Evolutionary conservation across 2,888 invertebrate species (phyloP).

Genomic region (Iphiclides podalirius): DNA sequence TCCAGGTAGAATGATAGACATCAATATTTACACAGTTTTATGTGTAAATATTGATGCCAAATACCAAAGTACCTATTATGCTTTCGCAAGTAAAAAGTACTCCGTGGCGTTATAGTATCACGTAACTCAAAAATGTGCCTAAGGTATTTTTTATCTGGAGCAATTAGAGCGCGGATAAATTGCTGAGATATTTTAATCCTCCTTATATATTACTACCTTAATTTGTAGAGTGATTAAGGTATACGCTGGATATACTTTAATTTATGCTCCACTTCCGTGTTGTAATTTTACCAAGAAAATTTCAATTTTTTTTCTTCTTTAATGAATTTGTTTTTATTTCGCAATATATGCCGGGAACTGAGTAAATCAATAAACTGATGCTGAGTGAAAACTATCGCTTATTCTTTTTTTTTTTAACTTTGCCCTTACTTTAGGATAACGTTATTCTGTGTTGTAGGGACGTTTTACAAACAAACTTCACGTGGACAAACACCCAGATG

Average conservation of each 20-base stretch:
- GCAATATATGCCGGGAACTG: background rate
- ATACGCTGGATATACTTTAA: conserved; percentile 1
- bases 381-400: no score
- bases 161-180: conserved; percentile 6
- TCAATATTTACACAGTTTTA: no score
- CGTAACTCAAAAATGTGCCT: background rate
- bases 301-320: background rate
- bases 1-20: no score
- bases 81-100: background rate
- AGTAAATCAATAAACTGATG: background rate
- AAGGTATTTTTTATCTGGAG: background rate
- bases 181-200: conserved; percentile 9
- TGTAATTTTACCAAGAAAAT: background rate
- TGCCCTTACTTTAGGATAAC: no score
- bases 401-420: no score
- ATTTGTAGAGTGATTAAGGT: conserved; percentile 4
- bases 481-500: no score
- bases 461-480: no score
- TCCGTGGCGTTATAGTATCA: background rate
- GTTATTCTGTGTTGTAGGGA: no score
- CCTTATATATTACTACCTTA: conserved; percentile 2
- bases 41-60: no score
- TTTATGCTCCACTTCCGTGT: conserved; percentile 2
- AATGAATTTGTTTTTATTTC: background rate
- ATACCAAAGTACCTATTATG: no score